Percentiles rank a stretch among this genome's conserved stretches.
Conservation (phyloP, 1,140 invertebrate species). For the Dolichoris vasculosae region DNA sequence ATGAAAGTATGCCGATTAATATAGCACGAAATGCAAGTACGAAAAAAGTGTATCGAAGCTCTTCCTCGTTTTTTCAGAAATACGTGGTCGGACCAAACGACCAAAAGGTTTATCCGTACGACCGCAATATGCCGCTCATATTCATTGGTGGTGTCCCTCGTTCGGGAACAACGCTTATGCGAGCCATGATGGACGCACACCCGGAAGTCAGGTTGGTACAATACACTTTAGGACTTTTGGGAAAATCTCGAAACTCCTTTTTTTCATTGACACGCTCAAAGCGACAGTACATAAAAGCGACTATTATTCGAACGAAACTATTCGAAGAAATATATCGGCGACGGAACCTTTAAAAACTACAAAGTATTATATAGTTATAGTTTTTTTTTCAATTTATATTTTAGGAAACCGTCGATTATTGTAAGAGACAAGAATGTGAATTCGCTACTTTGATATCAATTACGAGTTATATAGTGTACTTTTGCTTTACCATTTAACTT, state of each 20-base stretch:
- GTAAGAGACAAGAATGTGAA: too few species aligned
- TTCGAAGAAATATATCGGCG: too few species aligned
- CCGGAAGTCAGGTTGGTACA: slow-evolving; percentile 87
- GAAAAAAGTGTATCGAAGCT: not conserved
- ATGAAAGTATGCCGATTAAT: not conserved
- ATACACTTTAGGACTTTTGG: not conserved
- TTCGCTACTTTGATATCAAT: too few species aligned
- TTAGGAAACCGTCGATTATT: too few species aligned
- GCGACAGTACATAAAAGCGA: too few species aligned
- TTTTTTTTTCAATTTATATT: too few species aligned
- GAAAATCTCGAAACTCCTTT: not conserved
- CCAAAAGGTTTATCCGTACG: slow-evolving; percentile 82
- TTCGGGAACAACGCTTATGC: slow-evolving; percentile 96
- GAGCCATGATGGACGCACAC: slow-evolving; percentile 99
- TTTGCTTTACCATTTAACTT: too few species aligned
- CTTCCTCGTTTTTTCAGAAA: slow-evolving; percentile 72
- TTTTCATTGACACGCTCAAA: too few species aligned
- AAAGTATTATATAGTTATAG: too few species aligned
- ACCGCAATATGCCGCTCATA: slow-evolving; percentile 92
- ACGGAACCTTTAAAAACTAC: too few species aligned
- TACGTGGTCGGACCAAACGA: slow-evolving; percentile 78
- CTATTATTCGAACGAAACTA: too few species aligned
- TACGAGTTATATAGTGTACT: too few species aligned
- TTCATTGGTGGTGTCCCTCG: slow-evolving; percentile 98
- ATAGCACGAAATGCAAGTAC: not conserved